phyloP scores from a whole-genome alignment of 2,113 vertebrate genomes.

The Phoxinus phoxinus region DNA sequence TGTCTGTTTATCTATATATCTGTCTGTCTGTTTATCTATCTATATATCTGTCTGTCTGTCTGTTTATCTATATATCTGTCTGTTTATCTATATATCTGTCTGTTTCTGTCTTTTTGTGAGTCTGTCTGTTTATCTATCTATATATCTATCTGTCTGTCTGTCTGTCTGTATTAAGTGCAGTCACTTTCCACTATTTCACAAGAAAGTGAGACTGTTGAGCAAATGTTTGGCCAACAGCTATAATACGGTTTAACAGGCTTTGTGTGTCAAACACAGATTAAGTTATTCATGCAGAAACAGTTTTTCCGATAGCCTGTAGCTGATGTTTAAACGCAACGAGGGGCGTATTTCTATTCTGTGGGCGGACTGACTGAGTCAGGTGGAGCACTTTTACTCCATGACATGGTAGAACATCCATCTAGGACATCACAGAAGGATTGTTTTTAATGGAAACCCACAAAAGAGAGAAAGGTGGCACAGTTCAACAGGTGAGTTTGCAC shows the following conservation, averaged over 20 bases:
- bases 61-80: too few species aligned
- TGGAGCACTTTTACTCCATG: not conserved
- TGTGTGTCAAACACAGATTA: slow-evolving; percentile 22
- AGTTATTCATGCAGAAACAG: slow-evolving; percentile 19
- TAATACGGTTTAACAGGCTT: slow-evolving; percentile 24
- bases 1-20: not conserved
- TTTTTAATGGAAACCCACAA: slow-evolving; percentile 13
- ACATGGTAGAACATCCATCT: not conserved
- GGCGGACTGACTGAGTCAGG: not conserved
- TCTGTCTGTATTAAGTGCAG: not conserved
- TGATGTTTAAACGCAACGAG: not conserved
- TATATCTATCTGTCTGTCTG: not conserved
- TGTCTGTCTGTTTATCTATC: not conserved
- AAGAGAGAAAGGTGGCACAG: not conserved
- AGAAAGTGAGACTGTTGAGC: not conserved
- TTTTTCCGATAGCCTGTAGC: not conserved
- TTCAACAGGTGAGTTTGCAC: slow-evolving; percentile 17
- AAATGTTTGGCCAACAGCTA: slow-evolving; percentile 3
- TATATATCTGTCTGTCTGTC: not conserved
- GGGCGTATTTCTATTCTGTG: not conserved
- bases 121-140: too few species aligned
- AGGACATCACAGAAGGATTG: not conserved
- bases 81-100: not conserved
- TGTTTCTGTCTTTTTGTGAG: too few species aligned
- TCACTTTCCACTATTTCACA: not conserved